Evolutionary conservation across 2,113 vertebrate genomes (phyloP), one percentile per base, ranked within the genome.

Genomic region (Mionectes macconnelli): DNA sequence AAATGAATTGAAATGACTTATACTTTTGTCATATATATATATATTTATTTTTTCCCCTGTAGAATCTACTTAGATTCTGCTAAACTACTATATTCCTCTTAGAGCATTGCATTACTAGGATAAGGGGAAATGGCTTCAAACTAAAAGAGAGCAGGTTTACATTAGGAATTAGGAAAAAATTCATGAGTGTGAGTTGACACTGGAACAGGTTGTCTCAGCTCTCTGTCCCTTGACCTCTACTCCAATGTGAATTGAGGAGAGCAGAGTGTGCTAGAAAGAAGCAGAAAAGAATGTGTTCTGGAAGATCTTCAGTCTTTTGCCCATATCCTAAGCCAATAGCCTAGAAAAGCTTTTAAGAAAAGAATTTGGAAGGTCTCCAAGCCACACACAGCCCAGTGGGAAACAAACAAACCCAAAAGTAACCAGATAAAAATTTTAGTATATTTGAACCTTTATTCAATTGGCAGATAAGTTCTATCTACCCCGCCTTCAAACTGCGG

Each of bases 341-440:
- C 56, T 77, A 95, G 62, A 84, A 93, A 82, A 92, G 20, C 66
- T 91, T 75, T 66, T 76, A 84, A 64, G 73, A 78, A 86, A 94
- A 89, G 30, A 82, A 75, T 91, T 89, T 92, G 91, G 81, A 53
- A 45, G 30, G 44, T 53, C 44, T 92, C 89, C 89, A 96, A 95
- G 56, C 74, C 87, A 85, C 89, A 87, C 50, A 52, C 0, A 2
- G 30, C 86, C 88, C 57, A 78, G 40, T 62, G 56, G 74, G 87
- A 94, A 95, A 70, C 63, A 85, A 95, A 68, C 52, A 17, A 94
- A 93, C 37, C 72, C 80, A 78, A 77, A 92, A 96, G 83, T 74
- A 95, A 80, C 55, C 28, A 95, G 80, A 90, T 86, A 89, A 90
- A 94, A 82, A 86, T 74, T 59, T 90, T 88, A 84, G 64, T 79